phyloP scores from a whole-genome alignment of 1,140 invertebrate genomes.

The Bombus picipes region DNA sequence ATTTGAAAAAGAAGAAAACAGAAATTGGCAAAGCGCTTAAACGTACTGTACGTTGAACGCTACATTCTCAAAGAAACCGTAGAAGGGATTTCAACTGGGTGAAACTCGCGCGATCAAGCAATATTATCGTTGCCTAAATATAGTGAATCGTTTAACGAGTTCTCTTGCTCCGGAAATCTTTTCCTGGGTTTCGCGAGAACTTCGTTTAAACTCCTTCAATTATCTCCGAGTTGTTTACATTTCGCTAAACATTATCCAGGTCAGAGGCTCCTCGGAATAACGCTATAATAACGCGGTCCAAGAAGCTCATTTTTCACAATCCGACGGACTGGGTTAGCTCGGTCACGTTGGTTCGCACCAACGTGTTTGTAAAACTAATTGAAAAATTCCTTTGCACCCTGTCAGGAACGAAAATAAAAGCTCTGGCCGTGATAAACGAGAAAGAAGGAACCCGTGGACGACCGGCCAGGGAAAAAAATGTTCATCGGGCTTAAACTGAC shows the following conservation, averaged over 20 bases:
- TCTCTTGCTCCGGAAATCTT: neutral
- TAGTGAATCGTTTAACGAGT: constrained; percentile 17
- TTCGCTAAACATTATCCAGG: constrained; percentile 26
- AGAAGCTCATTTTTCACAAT: constrained; percentile 51
- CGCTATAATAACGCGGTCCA: constrained; percentile 14
- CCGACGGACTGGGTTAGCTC: constrained; percentile 7
- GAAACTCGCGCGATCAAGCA: neutral
- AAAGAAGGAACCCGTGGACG: constrained; percentile 35
- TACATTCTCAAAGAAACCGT: neutral
- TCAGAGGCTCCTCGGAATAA: neutral
- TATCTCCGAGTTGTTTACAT: constrained; percentile 42
- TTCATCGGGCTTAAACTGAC: constrained; percentile 51
- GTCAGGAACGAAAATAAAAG: constrained; percentile 61
- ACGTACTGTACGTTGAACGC: neutral
- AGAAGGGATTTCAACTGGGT: neutral
- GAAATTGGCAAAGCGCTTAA: neutral
- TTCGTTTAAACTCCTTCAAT: constrained; percentile 35
- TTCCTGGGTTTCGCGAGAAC: neutral
- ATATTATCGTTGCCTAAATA: constrained; percentile 1
- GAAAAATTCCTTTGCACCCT: constrained; percentile 66
- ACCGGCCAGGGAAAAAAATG: constrained; percentile 52
- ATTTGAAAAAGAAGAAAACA: neutral
- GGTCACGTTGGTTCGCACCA: constrained; percentile 38
- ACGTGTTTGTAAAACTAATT: constrained; percentile 60
- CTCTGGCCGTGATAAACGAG: constrained; percentile 61